Evolutionary conservation across 2,113 vertebrate species (phyloP).

Genomic region (Plecotus auritus): DNA sequence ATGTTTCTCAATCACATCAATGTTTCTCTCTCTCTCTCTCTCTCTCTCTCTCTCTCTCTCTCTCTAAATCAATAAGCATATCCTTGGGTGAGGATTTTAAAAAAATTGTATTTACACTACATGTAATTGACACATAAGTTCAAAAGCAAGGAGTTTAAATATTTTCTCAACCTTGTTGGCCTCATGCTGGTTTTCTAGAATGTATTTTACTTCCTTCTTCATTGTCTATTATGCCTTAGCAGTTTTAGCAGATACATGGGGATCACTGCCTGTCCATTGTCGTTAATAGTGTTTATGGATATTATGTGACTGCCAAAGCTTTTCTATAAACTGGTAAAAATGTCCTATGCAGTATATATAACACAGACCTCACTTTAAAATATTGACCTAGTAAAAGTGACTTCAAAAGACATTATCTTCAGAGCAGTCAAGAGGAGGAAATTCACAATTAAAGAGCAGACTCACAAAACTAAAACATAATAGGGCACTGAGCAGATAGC

Average conservation of each 20-base stretch:
- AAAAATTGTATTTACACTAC: not conserved
- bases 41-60: not conserved
- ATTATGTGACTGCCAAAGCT: slow-evolving; percentile 33
- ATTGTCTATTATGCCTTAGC: slow-evolving; percentile 54
- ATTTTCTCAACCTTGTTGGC: slow-evolving; percentile 58
- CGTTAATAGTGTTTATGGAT: slow-evolving; percentile 57
- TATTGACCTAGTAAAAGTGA: slow-evolving; percentile 48
- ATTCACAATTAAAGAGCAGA: slow-evolving; percentile 69
- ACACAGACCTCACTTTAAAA: slow-evolving; percentile 53
- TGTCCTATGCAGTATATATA: slow-evolving; percentile 40
- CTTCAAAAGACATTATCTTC: slow-evolving; percentile 52
- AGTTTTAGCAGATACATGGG: slow-evolving; percentile 57
- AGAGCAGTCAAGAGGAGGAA: slow-evolving; percentile 43
- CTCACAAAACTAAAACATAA: slow-evolving; percentile 56
- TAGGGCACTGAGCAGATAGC: slow-evolving; percentile 49
- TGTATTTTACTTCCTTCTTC: slow-evolving; percentile 39
- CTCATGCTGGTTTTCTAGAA: slow-evolving; percentile 55
- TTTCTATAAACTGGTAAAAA: slow-evolving; percentile 53
- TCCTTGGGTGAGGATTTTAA: not conserved
- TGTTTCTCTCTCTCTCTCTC: not conserved
- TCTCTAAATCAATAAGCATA: not conserved
- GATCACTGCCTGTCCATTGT: slow-evolving; percentile 57
- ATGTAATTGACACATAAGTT: not conserved
- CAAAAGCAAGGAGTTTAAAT: not conserved
- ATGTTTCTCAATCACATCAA: not conserved